phyloP scores from a whole-genome alignment of 2,797 vertebrate genomes.

The Picus viridis region DNA sequence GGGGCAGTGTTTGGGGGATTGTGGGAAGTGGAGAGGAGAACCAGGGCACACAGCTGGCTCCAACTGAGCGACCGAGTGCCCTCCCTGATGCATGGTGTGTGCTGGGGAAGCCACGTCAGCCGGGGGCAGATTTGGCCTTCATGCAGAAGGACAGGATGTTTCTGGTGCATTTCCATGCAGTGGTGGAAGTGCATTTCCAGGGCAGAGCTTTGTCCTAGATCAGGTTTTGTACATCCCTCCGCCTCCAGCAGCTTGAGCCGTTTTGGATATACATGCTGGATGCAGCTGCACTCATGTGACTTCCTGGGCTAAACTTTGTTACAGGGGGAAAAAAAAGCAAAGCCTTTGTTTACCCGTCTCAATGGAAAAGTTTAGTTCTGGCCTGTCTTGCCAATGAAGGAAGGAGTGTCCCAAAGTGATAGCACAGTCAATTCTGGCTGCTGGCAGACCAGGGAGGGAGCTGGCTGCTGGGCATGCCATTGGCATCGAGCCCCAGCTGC shows the following conservation, averaged over 20 bases:
- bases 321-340: conserved; percentile 3
- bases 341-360: conserved; percentile 57
- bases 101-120: neutral
- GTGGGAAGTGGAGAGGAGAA: neutral
- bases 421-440: neutral
- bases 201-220: neutral
- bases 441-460: neutral
- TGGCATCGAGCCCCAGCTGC: neutral
- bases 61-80: neutral
- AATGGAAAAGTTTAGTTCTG: conserved; percentile 65
- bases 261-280: conserved; percentile 26
- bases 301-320: conserved; percentile 51
- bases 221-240: neutral
- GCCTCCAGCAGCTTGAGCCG: neutral
- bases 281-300: conserved; percentile 16
- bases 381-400: conserved; percentile 34
- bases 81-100: neutral
- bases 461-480: neutral
- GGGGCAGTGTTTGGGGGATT: fast-evolving
- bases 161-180: neutral
- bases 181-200: neutral
- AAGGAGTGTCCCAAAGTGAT: conserved; percentile 59
- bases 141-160: neutral
- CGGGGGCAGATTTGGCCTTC: neutral
- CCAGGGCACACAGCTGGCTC: neutral